Conservation (phyloP, 2,113 vertebrate genomes). For the Cacatua alba region DNA sequence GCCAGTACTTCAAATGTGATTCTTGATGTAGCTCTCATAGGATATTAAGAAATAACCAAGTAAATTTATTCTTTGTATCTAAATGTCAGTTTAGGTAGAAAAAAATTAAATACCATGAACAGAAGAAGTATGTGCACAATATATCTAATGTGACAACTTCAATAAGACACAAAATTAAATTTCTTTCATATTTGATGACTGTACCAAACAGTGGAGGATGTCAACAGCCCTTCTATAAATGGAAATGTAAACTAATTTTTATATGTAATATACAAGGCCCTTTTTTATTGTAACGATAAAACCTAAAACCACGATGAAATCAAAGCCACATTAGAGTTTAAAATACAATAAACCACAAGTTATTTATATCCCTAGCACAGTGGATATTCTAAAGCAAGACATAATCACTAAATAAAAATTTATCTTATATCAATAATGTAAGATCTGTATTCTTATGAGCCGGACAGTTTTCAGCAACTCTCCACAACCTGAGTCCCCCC, state of each 20-base stretch:
- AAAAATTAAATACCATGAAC: neutral
- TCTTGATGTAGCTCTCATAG: neutral
- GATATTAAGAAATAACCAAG: conserved; percentile 22
- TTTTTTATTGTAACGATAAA: neutral
- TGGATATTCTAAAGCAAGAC: neutral
- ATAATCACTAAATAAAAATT: neutral
- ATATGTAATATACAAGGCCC: neutral
- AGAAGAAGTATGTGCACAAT: neutral
- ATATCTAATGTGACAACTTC: neutral
- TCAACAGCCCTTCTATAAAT: neutral
- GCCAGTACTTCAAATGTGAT: conserved; percentile 26
- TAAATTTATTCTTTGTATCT: conserved; percentile 30
- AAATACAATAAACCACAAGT: neutral
- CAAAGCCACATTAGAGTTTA: neutral
- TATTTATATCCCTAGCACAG: neutral
- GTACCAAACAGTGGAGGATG: neutral
- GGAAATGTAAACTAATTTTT: neutral
- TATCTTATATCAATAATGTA: neutral
- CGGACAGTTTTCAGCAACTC: neutral
- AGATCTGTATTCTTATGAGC: neutral
- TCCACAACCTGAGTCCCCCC: neutral
- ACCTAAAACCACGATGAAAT: neutral
- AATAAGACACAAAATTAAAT: neutral
- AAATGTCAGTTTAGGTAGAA: conserved; percentile 45
- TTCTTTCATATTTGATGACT: neutral